Evolutionary conservation across 2,113 vertebrate genomes (phyloP).

Genomic region (Macrotis lagotis): DNA sequence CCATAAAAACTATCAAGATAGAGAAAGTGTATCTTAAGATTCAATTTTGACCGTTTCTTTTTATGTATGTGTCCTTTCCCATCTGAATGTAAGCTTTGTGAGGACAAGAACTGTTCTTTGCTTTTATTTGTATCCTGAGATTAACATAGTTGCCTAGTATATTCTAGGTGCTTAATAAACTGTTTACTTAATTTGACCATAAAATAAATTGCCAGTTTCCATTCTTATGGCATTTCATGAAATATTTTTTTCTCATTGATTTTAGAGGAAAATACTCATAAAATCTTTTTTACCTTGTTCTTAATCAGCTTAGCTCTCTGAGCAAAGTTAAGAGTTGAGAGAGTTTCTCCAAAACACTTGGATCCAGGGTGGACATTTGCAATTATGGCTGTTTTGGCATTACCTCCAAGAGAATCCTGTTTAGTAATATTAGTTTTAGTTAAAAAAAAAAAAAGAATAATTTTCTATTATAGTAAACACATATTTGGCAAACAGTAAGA

Average conservation of each 20-base stretch:
- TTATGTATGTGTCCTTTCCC: not conserved
- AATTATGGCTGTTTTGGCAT: constrained; percentile 96
- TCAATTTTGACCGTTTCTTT: not conserved
- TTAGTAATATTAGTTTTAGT: constrained; percentile 54
- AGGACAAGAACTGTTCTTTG: not conserved
- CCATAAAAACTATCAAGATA: not conserved
- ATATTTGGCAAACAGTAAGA: not conserved
- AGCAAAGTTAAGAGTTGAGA: constrained; percentile 97
- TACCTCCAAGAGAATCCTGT: constrained; percentile 97
- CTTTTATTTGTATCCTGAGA: not conserved
- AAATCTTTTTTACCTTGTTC: constrained; percentile 90
- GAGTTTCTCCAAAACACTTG: constrained; percentile 95
- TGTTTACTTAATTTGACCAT: not conserved
- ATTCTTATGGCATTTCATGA: not conserved
- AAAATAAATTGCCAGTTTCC: not conserved
- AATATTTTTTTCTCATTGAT: constrained; percentile 36
- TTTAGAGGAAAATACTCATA: not conserved
- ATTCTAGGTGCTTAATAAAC: not conserved
- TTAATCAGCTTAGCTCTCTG: constrained; percentile 98
- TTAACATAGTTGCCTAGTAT: not conserved
- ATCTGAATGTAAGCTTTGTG: not conserved
- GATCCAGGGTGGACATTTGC: constrained; percentile 98
- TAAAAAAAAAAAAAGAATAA: not conserved
- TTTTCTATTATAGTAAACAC: constrained; percentile 3
- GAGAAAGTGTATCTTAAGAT: not conserved